Evolutionary conservation across 2,888 invertebrate species (phyloP).

Genomic region (Lepas anatifera): DNA sequence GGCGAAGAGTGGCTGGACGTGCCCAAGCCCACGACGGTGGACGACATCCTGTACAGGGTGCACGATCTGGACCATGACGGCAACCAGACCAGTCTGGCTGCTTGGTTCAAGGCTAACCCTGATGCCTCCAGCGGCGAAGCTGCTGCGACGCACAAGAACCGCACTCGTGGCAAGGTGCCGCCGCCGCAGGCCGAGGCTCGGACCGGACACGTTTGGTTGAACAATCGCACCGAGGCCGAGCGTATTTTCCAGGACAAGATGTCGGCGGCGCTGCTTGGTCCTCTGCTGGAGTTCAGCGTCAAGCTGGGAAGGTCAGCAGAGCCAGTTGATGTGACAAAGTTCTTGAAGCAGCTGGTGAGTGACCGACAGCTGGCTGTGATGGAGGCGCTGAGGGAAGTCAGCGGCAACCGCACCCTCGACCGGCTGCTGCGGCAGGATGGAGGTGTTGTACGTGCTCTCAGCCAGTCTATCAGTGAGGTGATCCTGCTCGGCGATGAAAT

Average conservation of each 20-base stretch:
- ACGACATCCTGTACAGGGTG: background rate
- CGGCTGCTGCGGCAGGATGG: background rate
- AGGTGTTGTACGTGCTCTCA: background rate
- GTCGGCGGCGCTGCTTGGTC: background rate
- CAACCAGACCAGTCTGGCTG: background rate
- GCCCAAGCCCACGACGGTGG: background rate
- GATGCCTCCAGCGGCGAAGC: background rate
- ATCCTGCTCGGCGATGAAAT: background rate
- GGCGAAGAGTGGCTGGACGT: background rate
- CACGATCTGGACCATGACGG: background rate
- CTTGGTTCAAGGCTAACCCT: background rate
- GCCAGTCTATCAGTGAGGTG: background rate
- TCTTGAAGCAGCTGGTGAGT: background rate
- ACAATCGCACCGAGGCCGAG: background rate
- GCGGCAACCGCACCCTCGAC: background rate
- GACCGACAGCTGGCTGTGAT: background rate
- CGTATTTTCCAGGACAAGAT: background rate
- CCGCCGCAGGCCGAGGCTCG: too few species aligned
- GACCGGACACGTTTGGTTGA: too few species aligned
- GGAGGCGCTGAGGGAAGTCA: background rate
- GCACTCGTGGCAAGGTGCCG: too few species aligned
- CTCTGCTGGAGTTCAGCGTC: background rate
- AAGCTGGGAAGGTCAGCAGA: background rate
- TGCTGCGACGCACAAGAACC: too few species aligned
- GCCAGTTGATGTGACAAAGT: background rate